A percentile compares a stretch with the other conserved stretches of the same genome.
Evolutionary conservation across 2,888 invertebrate genomes (phyloP).

Genomic region (Eupithecia inturbata): DNA sequence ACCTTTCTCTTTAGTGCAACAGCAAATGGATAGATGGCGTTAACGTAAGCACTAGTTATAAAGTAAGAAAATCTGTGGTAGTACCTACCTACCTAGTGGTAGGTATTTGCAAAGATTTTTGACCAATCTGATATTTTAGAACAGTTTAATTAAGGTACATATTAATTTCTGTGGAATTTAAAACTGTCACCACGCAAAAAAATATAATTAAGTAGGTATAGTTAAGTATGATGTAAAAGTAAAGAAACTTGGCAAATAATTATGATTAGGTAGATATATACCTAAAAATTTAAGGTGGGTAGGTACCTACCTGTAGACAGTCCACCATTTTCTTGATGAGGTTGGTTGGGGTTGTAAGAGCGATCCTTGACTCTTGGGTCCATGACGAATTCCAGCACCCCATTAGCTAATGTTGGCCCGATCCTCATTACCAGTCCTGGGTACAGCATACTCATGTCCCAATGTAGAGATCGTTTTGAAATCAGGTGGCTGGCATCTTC

Average conservation of each 20-base stretch:
- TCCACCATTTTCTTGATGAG: slow-evolving; percentile 82
- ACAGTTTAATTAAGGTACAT: too few relatives aligned
- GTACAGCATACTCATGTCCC: slow-evolving; percentile 89
- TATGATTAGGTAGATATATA: too few relatives aligned
- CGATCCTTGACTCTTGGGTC: slow-evolving; percentile 85
- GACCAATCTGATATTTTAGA: not conserved
- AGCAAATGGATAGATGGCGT: slow-evolving; percentile 60
- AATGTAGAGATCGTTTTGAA: slow-evolving; percentile 88
- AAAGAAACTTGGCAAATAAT: too few relatives aligned
- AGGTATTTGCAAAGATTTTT: not conserved
- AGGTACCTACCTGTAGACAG: slow-evolving; percentile 80
- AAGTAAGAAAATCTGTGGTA: too few relatives aligned
- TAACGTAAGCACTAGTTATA: slow-evolving; percentile 16
- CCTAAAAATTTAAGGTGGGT: too few relatives aligned
- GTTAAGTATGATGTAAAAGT: too few relatives aligned
- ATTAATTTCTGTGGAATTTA: too few relatives aligned
- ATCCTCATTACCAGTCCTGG: slow-evolving; percentile 90
- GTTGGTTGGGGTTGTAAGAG: slow-evolving; percentile 63
- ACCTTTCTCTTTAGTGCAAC: slow-evolving; percentile 47
- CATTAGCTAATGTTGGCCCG: slow-evolving; percentile 89
- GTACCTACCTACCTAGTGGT: too few relatives aligned
- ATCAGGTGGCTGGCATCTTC: slow-evolving; percentile 88
- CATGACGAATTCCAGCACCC: slow-evolving; percentile 89
- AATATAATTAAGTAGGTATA: too few relatives aligned
- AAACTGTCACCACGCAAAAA: too few relatives aligned